Evolutionary conservation across 2,888 invertebrate species (phyloP).

Genomic region (Hemithea aestivaria): DNA sequence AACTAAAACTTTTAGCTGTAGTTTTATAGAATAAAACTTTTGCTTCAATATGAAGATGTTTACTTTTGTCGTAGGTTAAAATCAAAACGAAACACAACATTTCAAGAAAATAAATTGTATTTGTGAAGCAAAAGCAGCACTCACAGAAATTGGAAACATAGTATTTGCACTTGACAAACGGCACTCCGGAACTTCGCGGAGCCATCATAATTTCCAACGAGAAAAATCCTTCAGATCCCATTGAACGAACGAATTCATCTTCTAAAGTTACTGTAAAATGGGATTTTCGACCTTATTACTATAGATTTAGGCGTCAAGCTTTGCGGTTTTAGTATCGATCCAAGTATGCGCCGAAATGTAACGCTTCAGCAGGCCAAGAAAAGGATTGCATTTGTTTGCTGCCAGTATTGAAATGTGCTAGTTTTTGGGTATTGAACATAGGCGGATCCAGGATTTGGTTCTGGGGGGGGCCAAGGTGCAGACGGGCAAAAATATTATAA

Average conservation of each 20-base stretch:
- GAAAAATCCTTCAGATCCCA: conserved; percentile 5
- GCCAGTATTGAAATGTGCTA: conserved; percentile 10
- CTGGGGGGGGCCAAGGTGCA: no score
- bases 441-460: no score
- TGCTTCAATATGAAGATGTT: no score
- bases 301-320: conserved; percentile 21
- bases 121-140: no score
- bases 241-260: conserved; percentile 14
- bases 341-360: conserved; percentile 26
- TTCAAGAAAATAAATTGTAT: background rate
- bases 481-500: no score
- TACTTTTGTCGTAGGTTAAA: no score
- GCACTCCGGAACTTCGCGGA: background rate
- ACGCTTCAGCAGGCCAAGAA: conserved; percentile 15
- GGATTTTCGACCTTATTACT: conserved; percentile 30
- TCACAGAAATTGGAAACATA: background rate
- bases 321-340: conserved; percentile 25
- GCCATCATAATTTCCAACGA: conserved; percentile 3
- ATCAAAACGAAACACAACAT: no score
- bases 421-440: no score
- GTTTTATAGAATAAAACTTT: no score
- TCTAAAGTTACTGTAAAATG: conserved; percentile 8
- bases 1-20: no score
- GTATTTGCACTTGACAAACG: conserved; percentile 1
- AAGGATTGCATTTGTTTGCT: conserved; percentile 15